Percentiles rank a stretch among this genome's conserved stretches.
phyloP scores from a whole-genome alignment of 1,140 invertebrate species.

The Teleogryllus occipitalis region DNA sequence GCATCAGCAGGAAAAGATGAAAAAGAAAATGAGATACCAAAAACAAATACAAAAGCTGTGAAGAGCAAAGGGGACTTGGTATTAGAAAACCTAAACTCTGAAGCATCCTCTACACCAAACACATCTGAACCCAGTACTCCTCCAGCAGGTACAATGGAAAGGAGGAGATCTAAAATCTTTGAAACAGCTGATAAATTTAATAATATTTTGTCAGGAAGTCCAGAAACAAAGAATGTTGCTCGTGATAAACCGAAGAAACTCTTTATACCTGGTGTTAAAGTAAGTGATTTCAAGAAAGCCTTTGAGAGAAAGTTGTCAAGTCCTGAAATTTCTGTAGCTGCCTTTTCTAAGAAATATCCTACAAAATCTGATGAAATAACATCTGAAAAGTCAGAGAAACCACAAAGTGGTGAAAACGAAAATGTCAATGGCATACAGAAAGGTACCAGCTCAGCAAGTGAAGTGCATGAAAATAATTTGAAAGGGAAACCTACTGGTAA shows the following conservation, averaged over 20 bases:
- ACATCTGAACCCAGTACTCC: slow-evolving; percentile 9
- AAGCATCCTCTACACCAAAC: slow-evolving; percentile 4
- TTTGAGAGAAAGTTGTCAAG: slow-evolving; percentile 68
- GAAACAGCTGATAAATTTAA: slow-evolving; percentile 64
- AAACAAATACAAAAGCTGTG: slow-evolving; percentile 10
- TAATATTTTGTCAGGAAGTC: slow-evolving; percentile 35
- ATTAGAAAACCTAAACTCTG: slow-evolving; percentile 6
- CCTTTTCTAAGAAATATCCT: slow-evolving; percentile 5
- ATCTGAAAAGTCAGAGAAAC: neutral
- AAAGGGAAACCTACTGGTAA: too few species aligned
- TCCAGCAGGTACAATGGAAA: slow-evolving; percentile 32
- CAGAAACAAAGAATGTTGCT: slow-evolving; percentile 21
- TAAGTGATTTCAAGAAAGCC: slow-evolving; percentile 72
- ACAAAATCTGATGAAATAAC: neutral
- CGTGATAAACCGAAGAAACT: slow-evolving; percentile 65
- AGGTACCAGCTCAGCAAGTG: too few species aligned
- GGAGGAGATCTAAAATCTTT: slow-evolving; percentile 57
- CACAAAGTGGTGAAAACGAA: neutral
- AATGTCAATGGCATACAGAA: neutral
- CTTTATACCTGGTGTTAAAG: slow-evolving; percentile 69
- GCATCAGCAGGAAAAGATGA: too few species aligned
- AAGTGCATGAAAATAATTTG: too few species aligned
- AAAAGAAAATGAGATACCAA: neutral
- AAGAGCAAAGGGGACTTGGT: slow-evolving; percentile 18
- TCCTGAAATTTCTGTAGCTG: neutral